These are phyloP conservation scores for Lacerta viridis DNA, from an alignment of 2,797 vertebrate genomes.

Conservation along the genomic window DNA sequence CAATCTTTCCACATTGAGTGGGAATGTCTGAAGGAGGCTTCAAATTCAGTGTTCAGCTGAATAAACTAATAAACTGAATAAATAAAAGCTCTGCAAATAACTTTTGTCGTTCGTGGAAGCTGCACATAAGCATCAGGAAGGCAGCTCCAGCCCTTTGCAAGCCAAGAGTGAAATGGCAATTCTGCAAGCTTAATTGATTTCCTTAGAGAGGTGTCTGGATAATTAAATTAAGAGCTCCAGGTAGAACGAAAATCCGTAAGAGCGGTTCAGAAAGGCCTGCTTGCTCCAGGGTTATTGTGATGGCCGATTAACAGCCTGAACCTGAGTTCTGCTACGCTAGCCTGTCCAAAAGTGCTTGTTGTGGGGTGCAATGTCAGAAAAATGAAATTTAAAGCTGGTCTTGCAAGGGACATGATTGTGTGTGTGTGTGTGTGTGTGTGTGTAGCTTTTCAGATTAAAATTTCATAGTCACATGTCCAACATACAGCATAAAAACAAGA, in stretches of 20 bases:
- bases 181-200: slow-evolving; percentile 18
- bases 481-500: too few relatives aligned
- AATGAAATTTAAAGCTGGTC: background rate
- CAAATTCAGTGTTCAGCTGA: too few relatives aligned
- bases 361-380: background rate
- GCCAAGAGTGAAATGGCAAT: background rate
- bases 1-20: too few relatives aligned
- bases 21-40: too few relatives aligned
- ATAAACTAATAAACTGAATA: too few relatives aligned
- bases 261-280: background rate
- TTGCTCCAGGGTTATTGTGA: background rate
- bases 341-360: background rate
- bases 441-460: too few relatives aligned
- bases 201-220: background rate
- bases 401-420: background rate
- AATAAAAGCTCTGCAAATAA: background rate
- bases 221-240: background rate
- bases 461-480: too few relatives aligned
- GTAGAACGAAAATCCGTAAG: background rate
- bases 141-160: background rate
- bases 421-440: too few relatives aligned
- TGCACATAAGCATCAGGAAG: background rate
- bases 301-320: background rate
- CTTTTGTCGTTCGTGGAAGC: background rate
- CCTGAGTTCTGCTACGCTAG: background rate